phyloP scores from a whole-genome alignment of 2,113 vertebrate species.

The Plectropomus leopardus region DNA sequence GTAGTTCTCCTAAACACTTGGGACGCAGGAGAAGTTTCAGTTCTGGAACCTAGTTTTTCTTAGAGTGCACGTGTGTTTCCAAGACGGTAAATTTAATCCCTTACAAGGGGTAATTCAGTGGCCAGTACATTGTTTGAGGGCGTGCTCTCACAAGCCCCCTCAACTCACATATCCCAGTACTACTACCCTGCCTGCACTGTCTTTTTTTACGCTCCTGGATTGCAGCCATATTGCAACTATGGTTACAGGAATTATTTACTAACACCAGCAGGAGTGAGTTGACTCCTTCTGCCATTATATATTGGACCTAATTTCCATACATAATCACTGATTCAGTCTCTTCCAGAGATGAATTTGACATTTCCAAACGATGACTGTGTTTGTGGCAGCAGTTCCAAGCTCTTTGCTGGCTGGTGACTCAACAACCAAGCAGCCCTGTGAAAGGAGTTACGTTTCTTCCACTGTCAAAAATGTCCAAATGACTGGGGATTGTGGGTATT shows the following conservation, averaged over 20 bases:
- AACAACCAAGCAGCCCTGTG: not conserved
- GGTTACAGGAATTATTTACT: not conserved
- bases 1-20: too few relatives aligned
- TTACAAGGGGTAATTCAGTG: too few relatives aligned
- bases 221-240: not conserved
- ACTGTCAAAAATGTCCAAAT: not conserved
- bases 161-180: too few relatives aligned
- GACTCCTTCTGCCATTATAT: not conserved
- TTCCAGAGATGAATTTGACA: not conserved
- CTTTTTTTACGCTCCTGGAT: too few relatives aligned
- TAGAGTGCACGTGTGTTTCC: too few relatives aligned
- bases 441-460: not conserved
- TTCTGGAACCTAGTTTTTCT: too few relatives aligned
- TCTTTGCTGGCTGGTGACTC: conserved; percentile 2
- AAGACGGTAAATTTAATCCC: too few relatives aligned
- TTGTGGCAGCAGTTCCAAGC: not conserved
- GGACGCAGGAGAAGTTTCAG: too few relatives aligned
- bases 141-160: too few relatives aligned
- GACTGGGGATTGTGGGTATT: not conserved
- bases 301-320: not conserved
- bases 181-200: too few relatives aligned
- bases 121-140: too few relatives aligned
- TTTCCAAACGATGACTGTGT: not conserved
- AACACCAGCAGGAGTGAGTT: conserved; percentile 5
- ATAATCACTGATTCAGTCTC: not conserved